Evolutionary conservation across 1,140 invertebrate species (phyloP), one percentile per base, ranked within the genome.

Genomic region (Fopius arisanus): DNA sequence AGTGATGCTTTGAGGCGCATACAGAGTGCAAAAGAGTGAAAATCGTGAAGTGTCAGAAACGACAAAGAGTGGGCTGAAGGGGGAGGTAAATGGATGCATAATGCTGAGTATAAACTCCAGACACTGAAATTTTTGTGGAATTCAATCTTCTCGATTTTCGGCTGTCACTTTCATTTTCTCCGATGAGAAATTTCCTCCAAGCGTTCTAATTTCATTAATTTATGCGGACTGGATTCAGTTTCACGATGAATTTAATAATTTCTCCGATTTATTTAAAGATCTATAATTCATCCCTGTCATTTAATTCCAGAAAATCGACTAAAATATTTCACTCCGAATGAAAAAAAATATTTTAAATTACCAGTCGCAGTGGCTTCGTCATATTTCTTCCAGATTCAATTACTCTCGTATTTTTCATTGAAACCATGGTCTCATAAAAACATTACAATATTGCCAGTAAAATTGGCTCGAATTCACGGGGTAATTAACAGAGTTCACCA

Each of bases 1-100:
- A 71, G 70, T 65, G 43, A 71, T 71, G 70, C 21, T 71, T 29
- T 43, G 37, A 63, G 43, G 54, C n/a, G 43, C 1, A 5, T n/a
- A 51, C 43, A 19, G 51, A 65, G 54, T 71, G 54, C 37, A 59
- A 71, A 71, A 41, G 70, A 40, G 43, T 63, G 37, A 71, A 71
- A 65, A 71, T 31, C 70, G 9, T 19, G 28, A 71, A 71, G 59
- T 71, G 54, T 70, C 68, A 70, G 63, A 67, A 67, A 67, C 16
- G 31, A 67, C 21, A 43, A 67, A 10, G 37, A 23, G 19, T 26
- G 16, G 16, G 37, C 2, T 10, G 14, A 67, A 67, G 66, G 37
- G 37, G 37, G 43, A 67, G 12, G 37, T 14, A 37, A 67, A 41
- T 37, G 21, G 9, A 43, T 67, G 31, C 66, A 67, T 16, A 7